Evolutionary conservation across 1,140 invertebrate species (phyloP), one percentile per base, ranked within the genome.

Genomic region (Dendrolimus punctatus): DNA sequence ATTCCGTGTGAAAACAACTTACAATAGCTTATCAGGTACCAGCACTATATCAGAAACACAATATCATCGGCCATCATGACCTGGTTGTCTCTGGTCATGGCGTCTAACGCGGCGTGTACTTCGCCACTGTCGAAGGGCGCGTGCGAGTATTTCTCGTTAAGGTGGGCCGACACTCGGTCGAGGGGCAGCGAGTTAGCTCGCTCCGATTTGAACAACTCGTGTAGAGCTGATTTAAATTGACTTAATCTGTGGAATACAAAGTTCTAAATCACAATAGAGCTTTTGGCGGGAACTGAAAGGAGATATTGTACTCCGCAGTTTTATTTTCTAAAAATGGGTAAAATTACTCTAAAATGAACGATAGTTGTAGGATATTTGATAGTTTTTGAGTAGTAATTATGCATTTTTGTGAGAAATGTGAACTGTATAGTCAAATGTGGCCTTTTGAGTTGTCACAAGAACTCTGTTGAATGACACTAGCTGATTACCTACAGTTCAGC

Each of bases 51-150:
- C 8, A 95, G 87, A 76, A 96, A 95, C n/a, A 98, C 89, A 60
- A 95, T 93, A 60, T 93, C 92, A 76, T 97, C 95, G 0, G 95
- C 91, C 53, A 96, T 87, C 95, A 98, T 97, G 36, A 99, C 90
- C 80, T 97, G 94, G 87, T 98, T 98, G 47, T 93, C 95, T 43
- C 95, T 92, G 10, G 93, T 93, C 96, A 99, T 97, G 53, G 88
- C 89, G 8, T 92, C 85, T 7, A 99, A 87, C 2, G 96, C 96
- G 0, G 92, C 91, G 43, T 89, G 82, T 5, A 98, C 89, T 89
- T 99, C 96, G 8, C 85, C 90, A 8, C 88, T 66, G 4, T 88
- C 87, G 76, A 96, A 98, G 4, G 90, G 76, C n/a, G 84, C 66
- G 51, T 88, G 83, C 2, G 76, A 68, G 58, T 90, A 88, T 57